Base-by-base conservation (phyloP, 1,140 invertebrate species). In the Drosophila littoralis region DNA sequence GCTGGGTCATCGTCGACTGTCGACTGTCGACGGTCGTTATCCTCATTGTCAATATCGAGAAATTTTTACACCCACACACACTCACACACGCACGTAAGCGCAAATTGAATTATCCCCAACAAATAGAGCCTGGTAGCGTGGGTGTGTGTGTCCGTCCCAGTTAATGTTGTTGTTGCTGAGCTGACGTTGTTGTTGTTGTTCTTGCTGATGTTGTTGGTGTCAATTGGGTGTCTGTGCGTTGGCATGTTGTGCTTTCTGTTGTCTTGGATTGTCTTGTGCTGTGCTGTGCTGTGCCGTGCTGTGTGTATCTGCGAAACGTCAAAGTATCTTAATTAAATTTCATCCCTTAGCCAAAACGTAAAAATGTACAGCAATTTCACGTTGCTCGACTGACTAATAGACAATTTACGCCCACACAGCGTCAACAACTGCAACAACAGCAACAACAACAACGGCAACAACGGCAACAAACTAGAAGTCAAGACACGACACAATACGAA, bases 261-360 rank as follows among this genome's bases (percentile, higher is more conserved):
- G 55, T 64, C 32, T 75, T 72, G 51, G 50, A 65, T 45, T 64
- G 50, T 82, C 60, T 73, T 63, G 38, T 52, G 65, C 48, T 68
- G 22, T 28, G 17, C 65, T 75, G 66, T 68, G 75, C 17, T 50
- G n/a, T 73, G 60, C 52, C 46, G 35, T 46, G 69, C 61, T 68
- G 66, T 88, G 70, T 88, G 74, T 88, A 83, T 89, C 79, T 84
- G 83, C 64, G 67, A 88, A 70, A 89, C 80, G 84, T 89, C 84
- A 84, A 89, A 89, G 84, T 89, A 89, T 89, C 84, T 89, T 89
- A 89, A 89, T 89, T 89, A 89, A 89, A 89, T 89, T 89, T 89
- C 84, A 89, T 89, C 84, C 84, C 84, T 89, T 89, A 89, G 80
- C 58, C 75, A 75, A 89, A 86, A 88, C 77, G 78, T 88, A 89